These are phyloP conservation scores for Colletes latitarsis DNA, from an alignment of 1,140 invertebrate genomes.

Conservation along the genomic window DNA sequence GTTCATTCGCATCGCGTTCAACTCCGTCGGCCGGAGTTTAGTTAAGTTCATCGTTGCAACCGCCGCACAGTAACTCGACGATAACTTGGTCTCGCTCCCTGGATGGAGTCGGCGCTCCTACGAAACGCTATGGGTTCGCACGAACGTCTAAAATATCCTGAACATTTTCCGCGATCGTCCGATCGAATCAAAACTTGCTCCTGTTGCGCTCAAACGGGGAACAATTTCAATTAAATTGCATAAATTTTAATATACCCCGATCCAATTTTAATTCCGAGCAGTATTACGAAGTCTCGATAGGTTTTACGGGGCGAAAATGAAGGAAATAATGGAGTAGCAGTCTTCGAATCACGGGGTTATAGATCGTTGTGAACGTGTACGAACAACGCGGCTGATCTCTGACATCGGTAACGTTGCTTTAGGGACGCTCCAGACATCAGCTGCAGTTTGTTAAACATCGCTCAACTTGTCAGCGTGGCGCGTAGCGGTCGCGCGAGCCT, in stretches of 20 bases:
- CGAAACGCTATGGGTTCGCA: background rate
- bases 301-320: constrained; percentile 7
- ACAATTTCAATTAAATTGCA: too few relatives aligned
- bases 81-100: background rate
- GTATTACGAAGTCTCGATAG: too few relatives aligned
- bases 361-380: constrained; percentile 20
- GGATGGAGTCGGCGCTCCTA: background rate
- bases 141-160: too few relatives aligned
- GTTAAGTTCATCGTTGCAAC: constrained; percentile 50
- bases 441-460: constrained; percentile 72
- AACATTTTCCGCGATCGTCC: background rate
- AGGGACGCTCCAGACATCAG: constrained; percentile 62
- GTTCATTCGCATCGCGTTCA: constrained; percentile 63
- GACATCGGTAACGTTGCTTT: constrained; percentile 59
- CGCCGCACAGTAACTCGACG: constrained; percentile 19
- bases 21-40: constrained; percentile 32
- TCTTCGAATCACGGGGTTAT: background rate
- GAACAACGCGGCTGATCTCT: constrained; percentile 64
- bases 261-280: too few relatives aligned
- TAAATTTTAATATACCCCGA: too few relatives aligned
- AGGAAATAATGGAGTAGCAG: background rate
- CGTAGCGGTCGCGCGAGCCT: constrained; percentile 19
- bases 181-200: too few relatives aligned
- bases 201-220: too few relatives aligned
- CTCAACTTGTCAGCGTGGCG: constrained; percentile 62